A percentile compares a stretch with the other conserved stretches of the same genome.
Evolutionary conservation across 2,113 vertebrate genomes (phyloP).

Genomic region (Centrocercus urophasianus): DNA sequence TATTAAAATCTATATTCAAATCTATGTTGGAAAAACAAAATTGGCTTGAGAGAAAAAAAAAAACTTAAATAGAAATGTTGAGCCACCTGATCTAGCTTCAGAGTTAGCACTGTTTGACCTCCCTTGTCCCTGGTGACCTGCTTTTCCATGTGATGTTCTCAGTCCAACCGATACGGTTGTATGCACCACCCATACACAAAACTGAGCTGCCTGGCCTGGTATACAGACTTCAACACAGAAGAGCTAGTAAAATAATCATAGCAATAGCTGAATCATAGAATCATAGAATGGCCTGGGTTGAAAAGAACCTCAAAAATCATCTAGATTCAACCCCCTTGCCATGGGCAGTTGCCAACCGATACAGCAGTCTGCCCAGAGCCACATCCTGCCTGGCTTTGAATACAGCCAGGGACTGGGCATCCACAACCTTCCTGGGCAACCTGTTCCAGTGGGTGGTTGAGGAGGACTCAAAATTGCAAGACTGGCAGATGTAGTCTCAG

Average conservation of each 20-base stretch:
- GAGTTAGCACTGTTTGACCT: neutral
- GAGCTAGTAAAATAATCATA: neutral
- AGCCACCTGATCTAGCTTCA: neutral
- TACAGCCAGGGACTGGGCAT: too few species aligned
- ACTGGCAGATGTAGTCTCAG: neutral
- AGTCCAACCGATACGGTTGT: neutral
- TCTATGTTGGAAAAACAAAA: neutral
- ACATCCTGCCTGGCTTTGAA: too few species aligned
- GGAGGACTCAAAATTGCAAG: neutral
- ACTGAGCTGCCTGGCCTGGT: neutral
- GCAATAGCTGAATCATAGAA: neutral
- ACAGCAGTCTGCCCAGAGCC: too few species aligned
- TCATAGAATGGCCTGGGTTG: too few species aligned
- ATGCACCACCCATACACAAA: neutral
- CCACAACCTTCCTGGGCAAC: too few species aligned
- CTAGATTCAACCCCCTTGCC: too few species aligned
- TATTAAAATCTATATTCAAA: neutral
- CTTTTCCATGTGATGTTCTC: neutral
- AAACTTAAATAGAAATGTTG: neutral
- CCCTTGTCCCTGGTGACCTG: neutral
- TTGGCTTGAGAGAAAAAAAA: neutral
- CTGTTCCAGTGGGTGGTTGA: neutral
- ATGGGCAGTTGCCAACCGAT: too few species aligned
- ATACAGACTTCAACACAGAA: neutral
- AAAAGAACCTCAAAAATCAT: too few species aligned